These are phyloP conservation scores for Emydoidea blandingii DNA, from an alignment of 2,797 vertebrate genomes.

Conservation along the genomic window DNA sequence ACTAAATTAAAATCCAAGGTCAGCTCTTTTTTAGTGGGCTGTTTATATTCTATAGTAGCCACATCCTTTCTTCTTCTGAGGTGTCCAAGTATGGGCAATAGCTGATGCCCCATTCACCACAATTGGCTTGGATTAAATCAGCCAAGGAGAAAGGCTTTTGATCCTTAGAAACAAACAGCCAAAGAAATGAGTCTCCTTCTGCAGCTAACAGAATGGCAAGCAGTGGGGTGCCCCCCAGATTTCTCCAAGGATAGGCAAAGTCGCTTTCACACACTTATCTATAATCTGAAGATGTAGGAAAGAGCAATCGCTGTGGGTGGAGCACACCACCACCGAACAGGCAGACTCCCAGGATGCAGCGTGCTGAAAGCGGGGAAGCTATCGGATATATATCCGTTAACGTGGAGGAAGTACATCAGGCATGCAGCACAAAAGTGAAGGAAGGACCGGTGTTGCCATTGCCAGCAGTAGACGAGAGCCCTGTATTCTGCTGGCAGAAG, in stretches of 20 bases:
- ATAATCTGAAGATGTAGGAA: not conserved
- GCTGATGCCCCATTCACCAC: rapidly evolving
- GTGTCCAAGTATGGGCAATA: rapidly evolving
- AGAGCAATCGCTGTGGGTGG: not conserved
- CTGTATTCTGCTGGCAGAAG: not conserved
- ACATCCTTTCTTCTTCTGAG: rapidly evolving
- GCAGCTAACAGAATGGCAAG: not conserved
- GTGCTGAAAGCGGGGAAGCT: not conserved
- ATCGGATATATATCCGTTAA: not conserved
- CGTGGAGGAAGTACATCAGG: no score
- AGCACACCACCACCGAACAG: not conserved
- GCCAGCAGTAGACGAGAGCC: no score
- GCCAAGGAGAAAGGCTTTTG: not conserved
- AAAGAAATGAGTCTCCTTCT: not conserved
- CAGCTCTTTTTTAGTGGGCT: not conserved
- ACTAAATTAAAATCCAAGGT: not conserved
- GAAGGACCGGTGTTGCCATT: no score
- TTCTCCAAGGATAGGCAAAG: not conserved
- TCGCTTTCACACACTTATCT: not conserved
- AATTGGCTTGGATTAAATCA: not conserved
- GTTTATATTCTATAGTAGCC: rapidly evolving
- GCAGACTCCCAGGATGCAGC: not conserved
- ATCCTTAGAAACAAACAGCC: not conserved
- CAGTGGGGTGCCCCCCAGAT: not conserved
- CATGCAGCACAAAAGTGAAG: not conserved